These are phyloP conservation scores for Thryonomys swinderianus DNA, from an alignment of 2,113 vertebrate genomes.

Conservation along the genomic window DNA sequence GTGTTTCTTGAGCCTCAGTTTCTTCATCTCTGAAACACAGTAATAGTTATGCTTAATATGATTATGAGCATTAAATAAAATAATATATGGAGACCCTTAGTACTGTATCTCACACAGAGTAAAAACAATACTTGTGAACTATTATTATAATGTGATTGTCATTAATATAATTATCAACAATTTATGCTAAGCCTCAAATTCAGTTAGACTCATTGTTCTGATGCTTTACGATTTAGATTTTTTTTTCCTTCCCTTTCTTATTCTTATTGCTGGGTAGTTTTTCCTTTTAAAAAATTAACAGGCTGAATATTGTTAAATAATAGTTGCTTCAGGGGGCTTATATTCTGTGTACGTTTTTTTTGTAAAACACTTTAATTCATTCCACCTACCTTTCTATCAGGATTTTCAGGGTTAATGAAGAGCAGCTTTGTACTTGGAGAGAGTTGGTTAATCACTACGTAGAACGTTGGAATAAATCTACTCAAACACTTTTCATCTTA, in stretches of 20 bases:
- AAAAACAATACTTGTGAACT: neutral
- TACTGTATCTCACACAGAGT: neutral
- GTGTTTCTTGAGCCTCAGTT: neutral
- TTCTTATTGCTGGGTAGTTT: constrained; percentile 23
- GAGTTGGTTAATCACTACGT: constrained; percentile 50
- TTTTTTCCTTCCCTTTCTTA: neutral
- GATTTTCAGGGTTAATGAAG: constrained; percentile 59
- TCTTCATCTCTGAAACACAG: neutral
- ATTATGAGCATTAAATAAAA: neutral
- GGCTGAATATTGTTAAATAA: neutral
- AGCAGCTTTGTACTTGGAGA: constrained; percentile 51
- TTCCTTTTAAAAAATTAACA: constrained; percentile 31
- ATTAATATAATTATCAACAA: neutral
- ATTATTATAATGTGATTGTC: neutral
- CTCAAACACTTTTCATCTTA: constrained; percentile 68
- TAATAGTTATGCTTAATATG: neutral
- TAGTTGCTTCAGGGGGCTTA: neutral
- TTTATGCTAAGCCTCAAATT: neutral
- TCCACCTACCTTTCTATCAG: constrained; percentile 39
- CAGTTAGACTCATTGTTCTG: neutral
- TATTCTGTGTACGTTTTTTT: constrained; percentile 40
- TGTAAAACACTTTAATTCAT: constrained; percentile 66
- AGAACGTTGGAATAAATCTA: constrained; percentile 51
- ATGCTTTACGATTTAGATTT: neutral
- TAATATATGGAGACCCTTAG: neutral